Evolutionary conservation across 2,888 invertebrate species (phyloP).

Genomic region (Halocaridina rubra): DNA sequence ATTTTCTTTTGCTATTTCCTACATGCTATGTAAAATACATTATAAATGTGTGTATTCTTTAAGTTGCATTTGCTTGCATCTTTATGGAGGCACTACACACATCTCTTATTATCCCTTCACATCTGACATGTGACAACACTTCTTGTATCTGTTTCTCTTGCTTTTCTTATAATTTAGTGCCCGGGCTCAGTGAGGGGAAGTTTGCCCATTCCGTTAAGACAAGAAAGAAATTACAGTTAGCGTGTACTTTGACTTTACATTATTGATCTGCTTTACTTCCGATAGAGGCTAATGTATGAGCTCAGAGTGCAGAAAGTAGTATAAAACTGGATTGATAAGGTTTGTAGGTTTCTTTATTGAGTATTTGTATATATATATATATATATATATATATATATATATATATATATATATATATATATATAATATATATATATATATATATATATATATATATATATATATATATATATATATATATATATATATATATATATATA

Average conservation of each 20-base stretch:
- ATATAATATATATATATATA: neutral
- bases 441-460: neutral
- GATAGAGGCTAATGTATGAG: neutral
- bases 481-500: constrained; percentile 28
- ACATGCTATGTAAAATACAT: too few species aligned
- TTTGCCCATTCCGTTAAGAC: constrained; percentile 90
- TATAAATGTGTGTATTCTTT: too few species aligned
- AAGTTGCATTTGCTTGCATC: too few species aligned
- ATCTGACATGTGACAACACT: too few species aligned
- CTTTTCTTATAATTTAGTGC: neutral
- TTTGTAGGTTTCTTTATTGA: neutral
- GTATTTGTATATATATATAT: neutral
- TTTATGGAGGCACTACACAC: too few species aligned
- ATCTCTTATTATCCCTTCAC: too few species aligned
- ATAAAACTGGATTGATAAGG: neutral
- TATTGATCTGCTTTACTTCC: too few species aligned
- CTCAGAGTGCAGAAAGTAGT: neutral
- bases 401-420: neutral
- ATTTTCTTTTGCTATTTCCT: too few species aligned
- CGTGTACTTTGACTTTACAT: too few species aligned
- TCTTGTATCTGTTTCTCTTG: too few species aligned
- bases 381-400: neutral
- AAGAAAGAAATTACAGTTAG: too few species aligned
- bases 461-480: constrained; percentile 25
- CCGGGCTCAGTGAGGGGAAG: constrained; percentile 84